Conservation (phyloP, 2,797 vertebrate genomes). For the Ambastaia sidthimunki region DNA sequence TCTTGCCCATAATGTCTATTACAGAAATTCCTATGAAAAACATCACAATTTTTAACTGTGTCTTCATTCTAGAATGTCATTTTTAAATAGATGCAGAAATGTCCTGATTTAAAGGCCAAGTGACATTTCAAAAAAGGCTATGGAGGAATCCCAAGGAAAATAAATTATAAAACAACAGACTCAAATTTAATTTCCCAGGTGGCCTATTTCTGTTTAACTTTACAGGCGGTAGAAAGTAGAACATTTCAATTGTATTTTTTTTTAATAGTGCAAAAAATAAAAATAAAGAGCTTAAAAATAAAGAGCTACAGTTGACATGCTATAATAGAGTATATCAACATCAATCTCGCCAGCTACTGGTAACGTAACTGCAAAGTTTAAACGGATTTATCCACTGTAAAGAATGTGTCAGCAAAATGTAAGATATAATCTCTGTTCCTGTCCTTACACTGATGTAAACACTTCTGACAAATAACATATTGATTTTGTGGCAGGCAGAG, state of each 20-base stretch:
- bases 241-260: not conserved
- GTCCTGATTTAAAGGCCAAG: constrained; percentile 32
- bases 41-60: not conserved
- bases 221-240: constrained; percentile 7
- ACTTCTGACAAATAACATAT: constrained; percentile 39
- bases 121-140: constrained; percentile 10
- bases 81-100: constrained; percentile 40
- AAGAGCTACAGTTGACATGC: not conserved
- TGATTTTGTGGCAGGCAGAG: constrained; percentile 37
- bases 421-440: not conserved
- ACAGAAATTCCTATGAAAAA: not conserved
- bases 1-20: not conserved
- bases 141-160: constrained; percentile 38
- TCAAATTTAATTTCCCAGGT: constrained; percentile 16
- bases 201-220: not conserved
- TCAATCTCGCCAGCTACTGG: not conserved
- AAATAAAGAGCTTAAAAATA: too few species aligned
- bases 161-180: constrained; percentile 5
- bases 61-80: constrained; percentile 16
- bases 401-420: not conserved
- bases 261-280: too few species aligned
- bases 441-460: constrained; percentile 2
- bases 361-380: not conserved
- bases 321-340: not conserved
- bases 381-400: not conserved